Evolutionary conservation across 2,113 vertebrate genomes (phyloP), one percentile per base, ranked within the genome.

Genomic region (Paradisaea rubra): DNA sequence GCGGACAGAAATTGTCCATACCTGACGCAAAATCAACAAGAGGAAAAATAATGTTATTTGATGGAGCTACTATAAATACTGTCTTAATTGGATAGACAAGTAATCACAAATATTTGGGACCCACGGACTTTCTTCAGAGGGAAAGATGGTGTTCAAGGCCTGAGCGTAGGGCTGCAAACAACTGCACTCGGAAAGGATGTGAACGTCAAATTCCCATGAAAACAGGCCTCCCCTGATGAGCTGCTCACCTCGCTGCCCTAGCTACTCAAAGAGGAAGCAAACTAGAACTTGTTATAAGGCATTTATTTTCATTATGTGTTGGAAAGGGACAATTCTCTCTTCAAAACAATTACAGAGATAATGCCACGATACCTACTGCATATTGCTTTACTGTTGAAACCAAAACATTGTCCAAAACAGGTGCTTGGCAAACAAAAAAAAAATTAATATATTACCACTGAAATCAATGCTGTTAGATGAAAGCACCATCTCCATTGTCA

Each of bases 301-400:
- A 93, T 96, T 96, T 97, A 97, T 96, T 97, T 92, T 89, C 89
- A 88, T 96, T 88, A 91, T 3, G 78, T 70, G 59, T 95, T 87
- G 81, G 92, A 92, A 83, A 96, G 89, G 81, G 86, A 95, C 80
- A 95, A 83, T 87, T 78, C 89, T 74, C 76, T 86, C 70, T 94
- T 72, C 66, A 72, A 82, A 63, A 79, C 70, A 93, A 68, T 91
- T 93, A 96, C 47, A 87, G 70, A 97, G 92, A 96, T 85, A 93
- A 91, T 86, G 95, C 72, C 92, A 94, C 86, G 73, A 86, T 52
- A 81, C 42, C 50, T 95, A 93, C 90, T 66, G 69, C 53, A 91
- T 94, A 89, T 92, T 95, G 89, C 81, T 57, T 73, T 92, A 89
- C 60, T 42, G 60, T 69, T 35, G 87, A 95, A 85, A 93, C 47